Base-by-base conservation (phyloP, 2,888 invertebrate species). In the Horisme vitalbata region DNA sequence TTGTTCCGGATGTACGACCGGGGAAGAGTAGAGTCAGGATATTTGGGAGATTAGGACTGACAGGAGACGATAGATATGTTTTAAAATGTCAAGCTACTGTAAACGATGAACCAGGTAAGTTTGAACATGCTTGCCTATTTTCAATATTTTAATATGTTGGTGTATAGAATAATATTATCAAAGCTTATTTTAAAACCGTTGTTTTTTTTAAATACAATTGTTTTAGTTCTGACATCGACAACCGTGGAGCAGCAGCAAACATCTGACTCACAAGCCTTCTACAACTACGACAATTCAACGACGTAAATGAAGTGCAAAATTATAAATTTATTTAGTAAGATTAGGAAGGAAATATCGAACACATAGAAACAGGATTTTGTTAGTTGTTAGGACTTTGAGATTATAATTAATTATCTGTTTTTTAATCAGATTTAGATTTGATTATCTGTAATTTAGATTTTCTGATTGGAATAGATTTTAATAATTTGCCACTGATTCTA, bases 1-100 rank as follows among this genome's bases (percentile, higher is more conserved):
- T 14, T n/a, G 13, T 9, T 1, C 7, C 10, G 8, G 31, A 38
- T 0, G 14, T 36, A 11, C 11, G 44, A 0, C 10, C 34, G 2
- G 57, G 51, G 1, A 73, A 59, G 51, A 81, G 75, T 52, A 70
- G 70, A 13, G 68, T 86, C 0, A 70, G 65, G 35, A 79, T 88
- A 39, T 66, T 71, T 15, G 86, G 88, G 5, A 72, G 68, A 31
- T 55, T 88, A 8, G 88, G 85, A 0, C 52, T 80, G 2, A 75
- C 68, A 18, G 63, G 75, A 21, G 68, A 83, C 30, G 79, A 85
- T 33, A 69, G 70, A 55, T 86, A 80, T 44, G 65, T 84, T 1
- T 49, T 87, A 15, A 75, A 73, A 49, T 88, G 79, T 59, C 72
- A 75, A 30, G 83, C 86, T 23, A 79, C 79, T 4, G 60, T 86